A percentile compares a stretch with the other conserved stretches of the same genome.
phyloP scores from a whole-genome alignment of 2,888 invertebrate species.

The Cepaea hortensis region DNA sequence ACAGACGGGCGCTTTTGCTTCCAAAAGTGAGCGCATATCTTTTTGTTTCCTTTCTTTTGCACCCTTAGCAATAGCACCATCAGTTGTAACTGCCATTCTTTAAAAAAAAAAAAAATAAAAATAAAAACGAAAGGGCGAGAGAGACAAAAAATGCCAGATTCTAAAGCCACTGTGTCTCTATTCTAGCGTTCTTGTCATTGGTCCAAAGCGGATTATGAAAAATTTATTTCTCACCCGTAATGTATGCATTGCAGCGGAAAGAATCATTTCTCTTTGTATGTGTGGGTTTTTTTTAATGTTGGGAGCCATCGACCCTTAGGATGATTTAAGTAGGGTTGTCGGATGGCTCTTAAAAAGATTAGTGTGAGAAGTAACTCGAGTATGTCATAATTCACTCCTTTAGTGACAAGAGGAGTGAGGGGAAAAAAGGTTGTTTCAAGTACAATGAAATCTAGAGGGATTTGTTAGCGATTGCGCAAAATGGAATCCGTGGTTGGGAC shows the following conservation, averaged over 20 bases:
- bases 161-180: background rate
- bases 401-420: background rate
- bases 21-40: no score
- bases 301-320: background rate
- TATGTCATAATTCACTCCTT: constrained; percentile 27
- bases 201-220: constrained; percentile 21
- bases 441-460: background rate
- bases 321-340: constrained; percentile 6
- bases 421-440: background rate
- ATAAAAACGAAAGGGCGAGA: no score
- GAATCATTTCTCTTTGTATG: constrained; percentile 10
- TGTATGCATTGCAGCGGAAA: constrained; percentile 24
- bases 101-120: background rate
- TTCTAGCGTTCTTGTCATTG: background rate
- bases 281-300: background rate
- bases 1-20: no score
- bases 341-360: constrained; percentile 2
- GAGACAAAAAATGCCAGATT: background rate
- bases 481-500: background rate
- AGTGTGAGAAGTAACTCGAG: constrained; percentile 6
- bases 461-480: background rate
- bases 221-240: constrained; percentile 17
- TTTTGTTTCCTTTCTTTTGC: background rate
- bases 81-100: background rate
- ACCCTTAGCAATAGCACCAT: background rate